These are phyloP conservation scores for Squalus acanthias DNA, from an alignment of 2,797 vertebrate species.

Conservation along the genomic window DNA sequence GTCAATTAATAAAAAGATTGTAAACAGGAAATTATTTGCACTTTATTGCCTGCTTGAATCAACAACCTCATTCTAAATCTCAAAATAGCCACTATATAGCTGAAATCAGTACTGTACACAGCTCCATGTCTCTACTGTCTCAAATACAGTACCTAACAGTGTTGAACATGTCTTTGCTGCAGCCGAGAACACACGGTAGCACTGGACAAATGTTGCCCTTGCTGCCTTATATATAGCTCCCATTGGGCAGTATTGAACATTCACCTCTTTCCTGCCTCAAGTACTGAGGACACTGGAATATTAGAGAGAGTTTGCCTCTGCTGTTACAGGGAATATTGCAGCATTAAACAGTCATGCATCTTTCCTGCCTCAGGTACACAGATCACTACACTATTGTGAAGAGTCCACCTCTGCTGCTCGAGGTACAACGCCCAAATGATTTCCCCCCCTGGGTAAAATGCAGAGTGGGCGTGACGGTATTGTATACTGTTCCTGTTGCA, in stretches of 20 bases:
- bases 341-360: background rate
- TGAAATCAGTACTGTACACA: background rate
- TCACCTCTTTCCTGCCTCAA: background rate
- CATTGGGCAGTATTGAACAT: background rate
- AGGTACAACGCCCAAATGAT: background rate
- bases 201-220: background rate
- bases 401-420: background rate
- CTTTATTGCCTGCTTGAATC: background rate
- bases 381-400: background rate
- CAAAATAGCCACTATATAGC: background rate
- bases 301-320: background rate
- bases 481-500: background rate
- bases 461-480: background rate
- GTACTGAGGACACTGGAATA: too few species aligned
- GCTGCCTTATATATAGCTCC: background rate
- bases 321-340: background rate
- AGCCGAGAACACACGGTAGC: background rate
- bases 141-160: too few species aligned
- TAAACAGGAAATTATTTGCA: background rate
- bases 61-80: background rate
- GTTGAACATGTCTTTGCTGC: background rate
- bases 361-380: background rate
- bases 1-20: background rate
- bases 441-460: background rate
- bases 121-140: too few species aligned